Percentiles rank a stretch among this genome's conserved stretches.
phyloP scores from a whole-genome alignment of 2,797 vertebrate species.

The Channa striata region DNA sequence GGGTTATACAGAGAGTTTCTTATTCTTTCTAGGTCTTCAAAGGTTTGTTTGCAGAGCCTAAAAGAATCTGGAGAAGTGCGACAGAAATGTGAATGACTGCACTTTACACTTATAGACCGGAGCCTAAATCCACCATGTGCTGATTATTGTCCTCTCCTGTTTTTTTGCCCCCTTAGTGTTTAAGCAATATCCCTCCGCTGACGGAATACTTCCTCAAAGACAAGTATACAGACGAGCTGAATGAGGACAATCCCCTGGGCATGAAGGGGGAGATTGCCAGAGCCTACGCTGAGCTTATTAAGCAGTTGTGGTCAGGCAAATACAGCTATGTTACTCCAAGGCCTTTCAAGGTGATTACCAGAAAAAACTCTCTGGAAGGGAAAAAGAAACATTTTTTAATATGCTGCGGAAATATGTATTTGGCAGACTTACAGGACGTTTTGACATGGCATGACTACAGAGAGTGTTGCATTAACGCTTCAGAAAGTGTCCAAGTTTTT shows the following conservation, averaged over 20 bases:
- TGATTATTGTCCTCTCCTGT: constrained; percentile 15
- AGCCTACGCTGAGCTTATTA: constrained; percentile 94
- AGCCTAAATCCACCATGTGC: not conserved
- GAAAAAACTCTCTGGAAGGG: too few species aligned
- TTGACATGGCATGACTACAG: too few species aligned
- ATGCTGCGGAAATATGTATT: too few species aligned
- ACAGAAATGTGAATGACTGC: not conserved
- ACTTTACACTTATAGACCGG: not conserved
- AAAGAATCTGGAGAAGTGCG: not conserved
- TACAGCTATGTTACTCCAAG: constrained; percentile 96
- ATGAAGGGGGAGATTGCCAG: constrained; percentile 99
- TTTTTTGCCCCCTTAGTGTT: constrained; percentile 86
- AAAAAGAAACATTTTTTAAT: too few species aligned
- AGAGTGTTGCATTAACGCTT: too few species aligned
- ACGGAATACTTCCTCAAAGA: constrained; percentile 98
- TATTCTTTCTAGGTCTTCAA: not conserved
- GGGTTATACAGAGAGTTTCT: constrained; percentile 1
- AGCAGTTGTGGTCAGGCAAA: constrained; percentile 98
- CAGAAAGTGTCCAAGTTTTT: too few species aligned
- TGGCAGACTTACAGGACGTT: too few species aligned
- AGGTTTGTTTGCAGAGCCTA: not conserved
- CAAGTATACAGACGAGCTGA: constrained; percentile 95
- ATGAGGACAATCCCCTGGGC: constrained; percentile 97
- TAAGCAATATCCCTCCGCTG: constrained; percentile 97
- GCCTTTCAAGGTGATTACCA: constrained; percentile 92